phyloP scores from a whole-genome alignment of 2,888 invertebrate species.

The Drosophila greeni region DNA sequence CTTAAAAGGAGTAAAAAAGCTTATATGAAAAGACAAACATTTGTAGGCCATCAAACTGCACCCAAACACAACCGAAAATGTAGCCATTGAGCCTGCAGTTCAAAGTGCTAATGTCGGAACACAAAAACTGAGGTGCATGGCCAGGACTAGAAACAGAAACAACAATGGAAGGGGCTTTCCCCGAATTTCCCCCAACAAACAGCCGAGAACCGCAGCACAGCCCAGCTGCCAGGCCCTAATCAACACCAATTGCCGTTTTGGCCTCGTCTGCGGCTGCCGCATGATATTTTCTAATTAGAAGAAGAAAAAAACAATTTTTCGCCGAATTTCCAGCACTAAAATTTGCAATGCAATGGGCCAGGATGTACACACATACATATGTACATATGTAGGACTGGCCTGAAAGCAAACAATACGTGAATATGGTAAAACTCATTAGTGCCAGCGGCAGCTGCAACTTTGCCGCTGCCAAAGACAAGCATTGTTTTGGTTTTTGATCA shows the following conservation, averaged over 20 bases:
- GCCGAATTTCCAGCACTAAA: slow-evolving; percentile 40
- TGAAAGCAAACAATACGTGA: slow-evolving; percentile 58
- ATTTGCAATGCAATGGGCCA: slow-evolving; percentile 41
- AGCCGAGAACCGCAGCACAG: slow-evolving; percentile 8
- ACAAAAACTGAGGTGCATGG: not conserved
- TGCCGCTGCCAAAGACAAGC: slow-evolving; percentile 12
- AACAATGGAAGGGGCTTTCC: too few species aligned
- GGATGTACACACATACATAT: not conserved
- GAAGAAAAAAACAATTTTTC: slow-evolving; percentile 29
- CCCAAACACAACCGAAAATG: slow-evolving; percentile 9
- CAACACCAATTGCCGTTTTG: slow-evolving; percentile 56
- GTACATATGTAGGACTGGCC: slow-evolving; percentile 1
- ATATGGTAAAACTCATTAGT: slow-evolving; percentile 74
- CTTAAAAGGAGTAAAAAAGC: not conserved
- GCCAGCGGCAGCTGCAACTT: slow-evolving; percentile 54
- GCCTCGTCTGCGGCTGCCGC: slow-evolving; percentile 32
- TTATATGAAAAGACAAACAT: not conserved
- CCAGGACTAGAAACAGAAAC: not conserved
- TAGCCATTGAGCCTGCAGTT: slow-evolving; percentile 4
- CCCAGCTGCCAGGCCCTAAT: slow-evolving; percentile 44
- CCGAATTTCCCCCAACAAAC: not conserved
- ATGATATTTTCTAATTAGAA: slow-evolving; percentile 65
- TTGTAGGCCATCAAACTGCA: not conserved
- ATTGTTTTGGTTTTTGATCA: slow-evolving; percentile 9
- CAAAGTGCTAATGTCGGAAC: not conserved